Evolutionary conservation across 2,888 invertebrate species (phyloP), one percentile per base, ranked within the genome.

Genomic region (Hemistola chrysoprasaria): DNA sequence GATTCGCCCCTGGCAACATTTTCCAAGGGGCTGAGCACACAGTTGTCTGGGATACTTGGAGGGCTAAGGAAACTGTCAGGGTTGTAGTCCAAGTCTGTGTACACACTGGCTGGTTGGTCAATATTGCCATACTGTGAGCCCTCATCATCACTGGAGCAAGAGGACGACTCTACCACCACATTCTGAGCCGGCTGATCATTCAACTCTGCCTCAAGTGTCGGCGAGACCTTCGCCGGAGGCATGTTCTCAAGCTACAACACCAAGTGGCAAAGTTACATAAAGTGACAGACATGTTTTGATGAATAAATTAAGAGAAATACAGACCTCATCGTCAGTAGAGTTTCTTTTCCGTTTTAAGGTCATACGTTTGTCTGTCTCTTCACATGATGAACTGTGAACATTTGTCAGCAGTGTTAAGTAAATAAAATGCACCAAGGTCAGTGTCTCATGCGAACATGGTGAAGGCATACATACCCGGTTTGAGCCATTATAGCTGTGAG

Each of bases 1-100:
- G 78, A 79, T 56, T 87, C 85, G 6, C 85, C 85, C 56, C 85
- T 80, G n/a, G 84, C 77, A 36, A 88, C 86, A 84, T 88, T 88
- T 55, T 89, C 87, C 48, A 89, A 62, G 10, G 88, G 87, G 53
- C 87, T 88, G 37, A 88, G 63, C 36, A 88, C 87, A 74, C 76
- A 80, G 57, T 75, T 83, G 45, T 87, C 88, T 62, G 84, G 68
- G 68, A 85, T 68, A 68, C 87, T 86, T 8, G 81, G 85, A 57
- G 89, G 88, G 65, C 89, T 89, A 59, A 87, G 68, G 36, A 85
- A 82, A 67, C 82, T 85, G 63, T 88, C 87, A 59, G 84, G 73
- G 61, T 85, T 85, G 64, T 82, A 83, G 45, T 86, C 84, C 60
- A 80, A 48, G 53, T 88, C 88, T 56, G 84, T 86, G 54, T 67